Percentiles rank a stretch among this genome's conserved stretches.
These are phyloP conservation scores for Unio pictorum DNA, from an alignment of 2,888 invertebrate species.

Conservation along the genomic window DNA sequence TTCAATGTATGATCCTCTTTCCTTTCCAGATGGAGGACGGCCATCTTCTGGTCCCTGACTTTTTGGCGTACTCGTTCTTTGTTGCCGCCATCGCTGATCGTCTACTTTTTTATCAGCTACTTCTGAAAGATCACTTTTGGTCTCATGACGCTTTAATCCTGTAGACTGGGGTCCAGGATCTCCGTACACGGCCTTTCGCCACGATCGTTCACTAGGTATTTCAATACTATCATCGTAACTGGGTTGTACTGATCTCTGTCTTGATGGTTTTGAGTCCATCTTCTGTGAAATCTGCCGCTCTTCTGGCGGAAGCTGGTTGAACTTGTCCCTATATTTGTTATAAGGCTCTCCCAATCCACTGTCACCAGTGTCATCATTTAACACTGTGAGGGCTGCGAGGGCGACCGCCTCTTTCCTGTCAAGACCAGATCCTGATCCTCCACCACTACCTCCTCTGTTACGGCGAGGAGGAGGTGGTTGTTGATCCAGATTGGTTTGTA, in stretches of 20 bases:
- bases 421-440: constrained; percentile 23
- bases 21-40: constrained; percentile 27
- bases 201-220: constrained; percentile 54
- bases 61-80: constrained; percentile 55
- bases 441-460: constrained; percentile 29
- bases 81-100: constrained; percentile 34
- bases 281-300: constrained; percentile 16
- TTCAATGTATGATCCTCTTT: constrained; percentile 14
- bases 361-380: constrained; percentile 25
- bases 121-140: constrained; percentile 36
- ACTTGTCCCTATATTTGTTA: constrained; percentile 55
- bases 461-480: constrained; percentile 31
- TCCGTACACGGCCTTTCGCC: constrained; percentile 62
- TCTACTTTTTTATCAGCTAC: constrained; percentile 31
- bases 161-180: constrained; percentile 35
- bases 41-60: constrained; percentile 33
- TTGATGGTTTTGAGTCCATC: constrained; percentile 17
- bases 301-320: constrained; percentile 26
- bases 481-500: constrained; percentile 54
- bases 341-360: constrained; percentile 41
- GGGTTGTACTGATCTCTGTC: constrained; percentile 15
- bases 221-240: constrained; percentile 47
- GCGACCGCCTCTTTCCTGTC: constrained; percentile 41
- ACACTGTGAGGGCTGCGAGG: constrained; percentile 38
- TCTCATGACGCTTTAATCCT: constrained; percentile 29